Percentiles rank a stretch among this genome's conserved stretches.
phyloP scores from a whole-genome alignment of 2,888 invertebrate genomes.

The Lordiphosa fenestrarum region DNA sequence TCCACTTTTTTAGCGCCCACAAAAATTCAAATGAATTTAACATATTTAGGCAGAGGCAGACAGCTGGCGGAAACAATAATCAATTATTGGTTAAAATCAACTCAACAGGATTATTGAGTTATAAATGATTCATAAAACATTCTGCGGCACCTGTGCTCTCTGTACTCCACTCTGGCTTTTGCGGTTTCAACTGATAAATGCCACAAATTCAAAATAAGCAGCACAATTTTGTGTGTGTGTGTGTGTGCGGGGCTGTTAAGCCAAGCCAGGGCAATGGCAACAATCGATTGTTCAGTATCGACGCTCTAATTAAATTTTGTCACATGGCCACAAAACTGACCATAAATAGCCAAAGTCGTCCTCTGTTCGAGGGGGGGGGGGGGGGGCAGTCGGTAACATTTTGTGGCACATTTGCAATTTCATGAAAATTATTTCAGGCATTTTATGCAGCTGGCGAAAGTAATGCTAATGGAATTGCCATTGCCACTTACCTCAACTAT shows the following conservation, averaged over 20 bases:
- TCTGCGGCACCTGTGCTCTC: slow-evolving; percentile 57
- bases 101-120: slow-evolving; percentile 71
- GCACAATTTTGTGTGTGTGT: background rate
- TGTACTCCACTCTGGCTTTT: slow-evolving; percentile 45
- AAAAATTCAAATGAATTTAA: slow-evolving; percentile 51
- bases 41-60: slow-evolving; percentile 31
- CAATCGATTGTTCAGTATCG: slow-evolving; percentile 8
- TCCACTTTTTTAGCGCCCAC: slow-evolving; percentile 5
- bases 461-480: slow-evolving; percentile 6
- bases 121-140: slow-evolving; percentile 71
- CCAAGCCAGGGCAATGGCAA: slow-evolving; percentile 14
- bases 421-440: slow-evolving; percentile 3
- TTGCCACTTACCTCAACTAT: slow-evolving; percentile 5
- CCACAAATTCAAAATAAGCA: slow-evolving; percentile 54
- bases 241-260: slow-evolving; percentile 19
- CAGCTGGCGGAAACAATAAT: slow-evolving; percentile 58
- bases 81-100: slow-evolving; percentile 72
- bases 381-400: background rate
- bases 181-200: slow-evolving; percentile 65
- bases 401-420: background rate
- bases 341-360: slow-evolving; percentile 53
- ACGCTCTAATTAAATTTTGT: slow-evolving; percentile 62
- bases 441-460: background rate
- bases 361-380: too few relatives aligned
- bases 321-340: slow-evolving; percentile 60